Percentiles rank a stretch among this genome's conserved stretches.
Evolutionary conservation across 2,888 invertebrate species (phyloP).

Genomic region (Caenorhabditis macrosperma): DNA sequence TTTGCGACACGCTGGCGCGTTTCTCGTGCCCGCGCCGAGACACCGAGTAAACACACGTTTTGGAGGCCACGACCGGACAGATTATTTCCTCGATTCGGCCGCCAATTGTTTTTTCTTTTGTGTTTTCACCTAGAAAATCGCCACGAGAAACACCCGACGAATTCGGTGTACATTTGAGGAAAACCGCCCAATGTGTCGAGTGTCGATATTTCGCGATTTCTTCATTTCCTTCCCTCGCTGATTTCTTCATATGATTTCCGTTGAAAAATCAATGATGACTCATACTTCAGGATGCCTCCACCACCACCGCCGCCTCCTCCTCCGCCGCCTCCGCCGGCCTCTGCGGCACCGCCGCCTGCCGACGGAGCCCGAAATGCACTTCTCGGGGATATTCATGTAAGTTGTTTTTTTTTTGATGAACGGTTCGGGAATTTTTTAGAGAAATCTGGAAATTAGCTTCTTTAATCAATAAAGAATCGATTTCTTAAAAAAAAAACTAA

Average conservation of each 20-base stretch:
- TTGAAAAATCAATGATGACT: constrained; percentile 41
- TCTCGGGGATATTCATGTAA: constrained; percentile 65
- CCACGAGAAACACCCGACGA: no score
- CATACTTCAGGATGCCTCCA: constrained; percentile 55
- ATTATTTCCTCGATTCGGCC: constrained; percentile 28
- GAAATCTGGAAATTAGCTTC: not conserved
- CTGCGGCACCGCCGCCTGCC: constrained; percentile 44
- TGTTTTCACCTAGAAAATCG: no score
- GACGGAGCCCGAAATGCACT: constrained; percentile 61
- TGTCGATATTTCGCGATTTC: not conserved
- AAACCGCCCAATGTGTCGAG: no score
- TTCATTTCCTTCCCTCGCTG: not conserved
- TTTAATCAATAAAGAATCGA: no score
- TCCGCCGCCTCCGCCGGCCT: constrained; percentile 51
- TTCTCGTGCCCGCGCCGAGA: constrained; percentile 3
- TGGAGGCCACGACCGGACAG: constrained; percentile 36
- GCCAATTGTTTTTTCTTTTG: constrained; percentile 29
- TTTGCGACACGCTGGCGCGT: not conserved
- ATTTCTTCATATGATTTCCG: not conserved
- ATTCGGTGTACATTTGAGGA: no score
- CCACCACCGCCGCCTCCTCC: constrained; percentile 68
- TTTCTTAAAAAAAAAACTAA: not conserved
- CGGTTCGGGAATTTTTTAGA: not conserved
- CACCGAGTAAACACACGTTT: constrained; percentile 20
- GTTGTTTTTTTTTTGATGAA: not conserved